These are phyloP conservation scores for Dione vanillae DNA, from an alignment of 2,888 invertebrate genomes.

Conservation along the genomic window DNA sequence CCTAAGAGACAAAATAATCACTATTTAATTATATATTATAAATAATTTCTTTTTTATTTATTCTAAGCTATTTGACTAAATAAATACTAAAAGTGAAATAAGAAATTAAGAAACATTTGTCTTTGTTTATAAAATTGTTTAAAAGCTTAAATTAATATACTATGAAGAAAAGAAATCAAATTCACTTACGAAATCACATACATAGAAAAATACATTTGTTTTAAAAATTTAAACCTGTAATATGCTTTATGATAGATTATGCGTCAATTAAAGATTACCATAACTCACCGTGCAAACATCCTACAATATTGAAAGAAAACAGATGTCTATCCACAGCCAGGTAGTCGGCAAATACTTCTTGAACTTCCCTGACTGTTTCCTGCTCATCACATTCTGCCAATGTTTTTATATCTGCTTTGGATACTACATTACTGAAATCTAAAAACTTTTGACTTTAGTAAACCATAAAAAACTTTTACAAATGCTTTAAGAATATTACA, in stretches of 20 bases:
- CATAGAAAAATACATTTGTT: no score
- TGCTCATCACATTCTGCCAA: conserved; percentile 99
- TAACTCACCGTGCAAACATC: conserved; percentile 85
- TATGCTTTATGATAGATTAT: not conserved
- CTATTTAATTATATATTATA: no score
- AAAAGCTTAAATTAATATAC: no score
- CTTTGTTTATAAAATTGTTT: no score
- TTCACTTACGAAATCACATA: no score
- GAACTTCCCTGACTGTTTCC: conserved; percentile 97
- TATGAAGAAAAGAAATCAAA: no score
- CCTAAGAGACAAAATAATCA: not conserved
- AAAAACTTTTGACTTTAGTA: conserved; percentile 10
- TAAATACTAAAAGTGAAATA: not conserved
- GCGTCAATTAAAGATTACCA: not conserved
- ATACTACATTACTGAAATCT: conserved; percentile 99
- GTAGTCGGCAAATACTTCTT: conserved; percentile 98
- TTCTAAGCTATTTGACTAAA: no score
- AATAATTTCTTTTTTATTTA: no score
- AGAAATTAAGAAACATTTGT: no score
- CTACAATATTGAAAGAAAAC: conserved; percentile 91
- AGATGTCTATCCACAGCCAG: conserved; percentile 96
- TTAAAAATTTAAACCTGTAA: no score
- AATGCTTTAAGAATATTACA: no score
- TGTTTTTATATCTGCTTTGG: conserved; percentile 97
- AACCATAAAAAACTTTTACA: no score